A percentile compares a stretch with the other conserved stretches of the same genome.
phyloP scores from a whole-genome alignment of 2,888 invertebrate genomes.

The Orthosia incerta region DNA sequence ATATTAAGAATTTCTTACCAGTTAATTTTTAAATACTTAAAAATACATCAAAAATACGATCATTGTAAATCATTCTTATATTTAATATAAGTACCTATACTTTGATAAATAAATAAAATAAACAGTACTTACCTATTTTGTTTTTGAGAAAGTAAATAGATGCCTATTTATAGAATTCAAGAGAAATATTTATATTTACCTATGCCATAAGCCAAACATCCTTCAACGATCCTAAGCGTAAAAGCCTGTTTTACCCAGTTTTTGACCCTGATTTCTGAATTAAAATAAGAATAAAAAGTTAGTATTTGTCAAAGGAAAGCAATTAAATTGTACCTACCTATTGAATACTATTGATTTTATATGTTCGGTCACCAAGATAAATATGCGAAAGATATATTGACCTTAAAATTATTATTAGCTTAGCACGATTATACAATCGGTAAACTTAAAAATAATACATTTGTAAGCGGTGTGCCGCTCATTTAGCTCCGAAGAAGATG shows the following conservation, averaged over 20 bases:
- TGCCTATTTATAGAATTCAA: neutral
- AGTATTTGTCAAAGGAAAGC: no score
- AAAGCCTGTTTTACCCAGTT: neutral
- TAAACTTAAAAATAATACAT: no score
- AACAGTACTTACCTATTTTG: neutral
- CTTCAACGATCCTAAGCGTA: neutral
- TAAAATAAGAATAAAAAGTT: no score
- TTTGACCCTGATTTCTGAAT: no score
- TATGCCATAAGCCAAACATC: slow-evolving; percentile 15
- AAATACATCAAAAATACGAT: neutral
- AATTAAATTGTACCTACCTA: no score
- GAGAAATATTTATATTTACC: neutral
- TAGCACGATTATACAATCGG: no score
- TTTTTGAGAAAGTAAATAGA: slow-evolving; percentile 12
- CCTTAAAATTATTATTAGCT: no score
- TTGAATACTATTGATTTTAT: no score
- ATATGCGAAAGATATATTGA: no score
- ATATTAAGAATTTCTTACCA: slow-evolving; percentile 3
- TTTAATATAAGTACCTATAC: neutral
- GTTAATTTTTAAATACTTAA: neutral
- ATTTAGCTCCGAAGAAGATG: no score
- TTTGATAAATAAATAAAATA: slow-evolving; percentile 8
- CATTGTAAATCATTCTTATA: slow-evolving; percentile 10
- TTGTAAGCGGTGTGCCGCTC: no score
- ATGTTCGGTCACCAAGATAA: no score